A percentile compares a stretch with the other conserved stretches of the same genome.
Evolutionary conservation across 1,140 invertebrate genomes (phyloP).

Genomic region (Tetragonula clypearis): DNA sequence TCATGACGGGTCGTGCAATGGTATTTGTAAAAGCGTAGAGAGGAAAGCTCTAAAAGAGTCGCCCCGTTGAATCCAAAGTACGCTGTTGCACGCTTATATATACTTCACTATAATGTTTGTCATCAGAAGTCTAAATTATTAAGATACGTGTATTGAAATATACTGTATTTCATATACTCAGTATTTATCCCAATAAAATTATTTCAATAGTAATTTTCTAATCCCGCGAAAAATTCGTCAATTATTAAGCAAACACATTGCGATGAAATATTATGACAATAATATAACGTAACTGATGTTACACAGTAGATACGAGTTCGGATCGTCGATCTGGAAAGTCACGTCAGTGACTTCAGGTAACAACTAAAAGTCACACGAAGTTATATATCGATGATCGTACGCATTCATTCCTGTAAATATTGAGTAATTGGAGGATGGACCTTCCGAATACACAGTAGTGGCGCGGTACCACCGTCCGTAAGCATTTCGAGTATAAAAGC

Average conservation of each 20-base stretch:
- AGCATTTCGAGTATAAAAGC: slow-evolving; percentile 73
- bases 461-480: slow-evolving; percentile 30
- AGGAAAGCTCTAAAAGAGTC: slow-evolving; percentile 43
- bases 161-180: not conserved
- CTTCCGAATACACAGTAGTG: slow-evolving; percentile 41
- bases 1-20: slow-evolving; percentile 40
- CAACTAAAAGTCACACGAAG: not conserved
- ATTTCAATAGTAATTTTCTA: not conserved
- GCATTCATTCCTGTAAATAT: not conserved
- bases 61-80: slow-evolving; percentile 1
- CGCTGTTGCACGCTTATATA: not conserved
- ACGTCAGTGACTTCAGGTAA: not conserved
- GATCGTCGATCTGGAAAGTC: not conserved
- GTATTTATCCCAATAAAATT: not conserved
- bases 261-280: not conserved
- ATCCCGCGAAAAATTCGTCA: not conserved
- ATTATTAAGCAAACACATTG: not conserved
- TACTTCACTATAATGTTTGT: not conserved
- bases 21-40: slow-evolving; percentile 48
- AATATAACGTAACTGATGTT: not conserved
- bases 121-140: not conserved
- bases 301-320: no score
- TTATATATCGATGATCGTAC: not conserved
- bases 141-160: not conserved
- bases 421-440: slow-evolving; percentile 35